These are phyloP conservation scores for Monomorium pharaonis DNA, from an alignment of 1,140 invertebrate genomes.

Conservation along the genomic window DNA sequence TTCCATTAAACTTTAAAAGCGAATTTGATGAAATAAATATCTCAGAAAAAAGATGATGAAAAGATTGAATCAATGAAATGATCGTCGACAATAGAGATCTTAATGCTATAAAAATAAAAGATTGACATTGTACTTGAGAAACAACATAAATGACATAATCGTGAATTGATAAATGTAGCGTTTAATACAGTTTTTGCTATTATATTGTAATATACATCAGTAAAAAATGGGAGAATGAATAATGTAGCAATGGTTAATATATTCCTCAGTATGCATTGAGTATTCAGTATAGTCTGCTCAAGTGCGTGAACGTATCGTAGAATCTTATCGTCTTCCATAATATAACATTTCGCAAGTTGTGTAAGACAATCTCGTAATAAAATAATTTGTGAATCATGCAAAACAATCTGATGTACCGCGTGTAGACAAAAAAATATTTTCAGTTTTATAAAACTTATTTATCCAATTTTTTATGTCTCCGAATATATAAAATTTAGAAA, in stretches of 20 bases:
- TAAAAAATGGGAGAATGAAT: not conserved
- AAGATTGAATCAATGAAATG: no score
- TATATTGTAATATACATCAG: not conserved
- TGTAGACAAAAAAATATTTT: not conserved
- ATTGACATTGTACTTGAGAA: not conserved
- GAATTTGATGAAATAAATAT: not conserved
- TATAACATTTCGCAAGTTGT: not conserved
- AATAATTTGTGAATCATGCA: not conserved
- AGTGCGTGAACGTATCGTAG: not conserved
- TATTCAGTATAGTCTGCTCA: constrained; percentile 1
- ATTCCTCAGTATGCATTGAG: not conserved
- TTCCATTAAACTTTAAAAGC: not conserved
- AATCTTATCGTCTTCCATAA: not conserved
- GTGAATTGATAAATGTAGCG: not conserved
- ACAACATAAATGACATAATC: not conserved
- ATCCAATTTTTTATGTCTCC: not conserved
- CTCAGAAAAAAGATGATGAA: not conserved
- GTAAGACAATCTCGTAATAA: not conserved
- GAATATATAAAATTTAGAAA: not conserved
- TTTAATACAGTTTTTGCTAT: not conserved
- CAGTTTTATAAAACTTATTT: not conserved
- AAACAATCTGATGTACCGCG: not conserved
- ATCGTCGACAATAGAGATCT: not conserved
- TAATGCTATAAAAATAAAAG: not conserved
- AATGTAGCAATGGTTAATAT: not conserved